These are phyloP conservation scores for Chymomyza costata DNA, from an alignment of 1,140 invertebrate species.

Conservation along the genomic window DNA sequence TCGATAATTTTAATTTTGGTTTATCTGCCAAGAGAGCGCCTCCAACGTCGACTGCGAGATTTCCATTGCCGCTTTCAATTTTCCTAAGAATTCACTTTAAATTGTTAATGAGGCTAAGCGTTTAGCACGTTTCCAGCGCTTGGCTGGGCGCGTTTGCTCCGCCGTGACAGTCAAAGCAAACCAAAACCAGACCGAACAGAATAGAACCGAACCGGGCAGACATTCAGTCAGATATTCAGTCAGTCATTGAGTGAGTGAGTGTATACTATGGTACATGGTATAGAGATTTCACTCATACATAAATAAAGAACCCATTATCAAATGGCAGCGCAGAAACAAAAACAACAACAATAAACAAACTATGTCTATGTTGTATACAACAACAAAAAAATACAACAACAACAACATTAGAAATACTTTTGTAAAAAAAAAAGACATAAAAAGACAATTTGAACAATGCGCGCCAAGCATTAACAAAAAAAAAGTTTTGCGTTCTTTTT, in stretches of 20 bases:
- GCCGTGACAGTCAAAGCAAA: constrained; percentile 6
- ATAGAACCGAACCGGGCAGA: too few relatives aligned
- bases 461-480: constrained; percentile 17
- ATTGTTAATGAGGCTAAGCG: constrained; percentile 58
- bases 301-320: constrained; percentile 65
- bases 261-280: too few relatives aligned
- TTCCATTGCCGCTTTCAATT: constrained; percentile 18
- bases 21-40: too few relatives aligned
- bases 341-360: constrained; percentile 26
- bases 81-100: constrained; percentile 42
- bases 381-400: constrained; percentile 16
- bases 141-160: constrained; percentile 48
- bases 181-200: too few relatives aligned
- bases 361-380: constrained; percentile 26
- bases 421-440: constrained; percentile 16
- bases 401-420: too few relatives aligned
- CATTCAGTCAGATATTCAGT: not conserved
- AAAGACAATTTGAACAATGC: constrained; percentile 29
- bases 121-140: constrained; percentile 62
- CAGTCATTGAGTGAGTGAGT: not conserved
- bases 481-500: constrained; percentile 45
- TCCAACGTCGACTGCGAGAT: too few relatives aligned
- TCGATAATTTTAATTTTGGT: constrained; percentile 19
- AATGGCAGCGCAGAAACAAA: constrained; percentile 45
- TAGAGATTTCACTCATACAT: constrained; percentile 46